phyloP scores from a whole-genome alignment of 2,797 vertebrate species.

The Acipenser ruthenus region DNA sequence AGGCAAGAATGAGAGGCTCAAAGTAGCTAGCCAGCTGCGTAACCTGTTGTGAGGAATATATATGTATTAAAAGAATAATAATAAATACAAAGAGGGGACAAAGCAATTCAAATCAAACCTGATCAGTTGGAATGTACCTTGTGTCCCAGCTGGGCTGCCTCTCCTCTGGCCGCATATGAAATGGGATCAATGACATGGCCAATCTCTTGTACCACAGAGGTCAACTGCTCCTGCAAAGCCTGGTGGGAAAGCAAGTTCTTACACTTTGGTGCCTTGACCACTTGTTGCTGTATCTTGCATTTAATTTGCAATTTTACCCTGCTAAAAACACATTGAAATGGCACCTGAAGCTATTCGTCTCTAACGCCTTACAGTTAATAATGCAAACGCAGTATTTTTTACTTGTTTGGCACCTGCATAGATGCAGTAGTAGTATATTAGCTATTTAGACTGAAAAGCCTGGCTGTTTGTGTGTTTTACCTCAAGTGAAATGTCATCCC shows the following conservation, averaged over 20 bases:
- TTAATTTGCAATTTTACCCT: conserved; percentile 13
- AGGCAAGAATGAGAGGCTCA: conserved; percentile 83
- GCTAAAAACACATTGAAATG: too few species aligned
- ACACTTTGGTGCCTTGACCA: too few species aligned
- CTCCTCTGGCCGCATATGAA: conserved; percentile 81
- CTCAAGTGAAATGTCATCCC: conserved; percentile 96
- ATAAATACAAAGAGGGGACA: not conserved
- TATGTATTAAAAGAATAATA: conserved; percentile 10
- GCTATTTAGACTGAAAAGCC: too few species aligned
- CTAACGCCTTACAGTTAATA: too few species aligned
- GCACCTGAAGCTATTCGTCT: too few species aligned
- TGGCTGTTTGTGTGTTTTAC: conserved; percentile 47
- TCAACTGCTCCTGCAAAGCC: conserved; percentile 94
- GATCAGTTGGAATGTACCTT: conserved; percentile 62
- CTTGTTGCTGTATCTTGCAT: too few species aligned
- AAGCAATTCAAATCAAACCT: conserved; percentile 8
- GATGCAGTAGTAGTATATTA: too few species aligned
- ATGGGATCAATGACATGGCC: conserved; percentile 94
- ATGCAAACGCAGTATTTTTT: too few species aligned
- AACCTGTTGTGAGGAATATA: conserved; percentile 57
- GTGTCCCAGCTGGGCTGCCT: conserved; percentile 92
- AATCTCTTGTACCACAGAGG: conserved; percentile 92
- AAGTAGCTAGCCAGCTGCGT: conserved; percentile 92
- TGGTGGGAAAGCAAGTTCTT: conserved; percentile 37
- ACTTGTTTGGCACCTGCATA: too few species aligned